Evolutionary conservation across 2,888 invertebrate species (phyloP).

Genomic region (Phaedon cochleariae): DNA sequence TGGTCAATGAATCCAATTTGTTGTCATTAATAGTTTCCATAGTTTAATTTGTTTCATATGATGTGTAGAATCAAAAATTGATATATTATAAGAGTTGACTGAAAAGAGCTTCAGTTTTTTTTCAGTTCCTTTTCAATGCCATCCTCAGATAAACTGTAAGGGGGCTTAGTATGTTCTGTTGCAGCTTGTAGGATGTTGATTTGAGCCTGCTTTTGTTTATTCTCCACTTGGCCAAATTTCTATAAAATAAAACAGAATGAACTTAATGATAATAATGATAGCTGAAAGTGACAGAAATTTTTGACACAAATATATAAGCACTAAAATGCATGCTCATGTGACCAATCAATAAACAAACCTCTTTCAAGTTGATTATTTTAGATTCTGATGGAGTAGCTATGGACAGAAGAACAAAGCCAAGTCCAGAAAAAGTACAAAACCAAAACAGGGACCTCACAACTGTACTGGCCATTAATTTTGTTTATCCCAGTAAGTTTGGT

Average conservation of each 20-base stretch:
- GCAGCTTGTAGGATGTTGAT: constrained; percentile 65
- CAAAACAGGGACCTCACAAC: constrained; percentile 65
- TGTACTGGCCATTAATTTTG: constrained; percentile 60
- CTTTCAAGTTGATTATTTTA: constrained; percentile 42
- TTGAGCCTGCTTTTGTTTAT: constrained; percentile 48
- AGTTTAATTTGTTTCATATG: neutral
- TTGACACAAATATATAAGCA: too few relatives aligned
- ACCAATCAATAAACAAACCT: constrained; percentile 38
- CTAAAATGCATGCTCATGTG: too few relatives aligned
- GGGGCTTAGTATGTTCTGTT: constrained; percentile 61
- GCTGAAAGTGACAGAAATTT: constrained; percentile 6
- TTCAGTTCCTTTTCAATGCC: constrained; percentile 60
- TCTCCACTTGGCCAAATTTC: constrained; percentile 52
- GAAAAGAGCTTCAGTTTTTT: constrained; percentile 59
- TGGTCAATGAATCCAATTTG: constrained; percentile 62
- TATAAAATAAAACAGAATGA: constrained; percentile 50
- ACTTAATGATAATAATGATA: neutral
- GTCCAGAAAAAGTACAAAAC: constrained; percentile 68
- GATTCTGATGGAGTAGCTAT: constrained; percentile 65
- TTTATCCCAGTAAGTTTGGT: constrained; percentile 68
- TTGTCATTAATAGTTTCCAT: constrained; percentile 51
- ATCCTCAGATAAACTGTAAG: constrained; percentile 63
- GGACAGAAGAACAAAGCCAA: constrained; percentile 70
- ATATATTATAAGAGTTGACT: too few relatives aligned
- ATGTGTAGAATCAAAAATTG: too few relatives aligned